phyloP scores from a whole-genome alignment of 1,140 invertebrate genomes.

The Triops cancriformis region DNA sequence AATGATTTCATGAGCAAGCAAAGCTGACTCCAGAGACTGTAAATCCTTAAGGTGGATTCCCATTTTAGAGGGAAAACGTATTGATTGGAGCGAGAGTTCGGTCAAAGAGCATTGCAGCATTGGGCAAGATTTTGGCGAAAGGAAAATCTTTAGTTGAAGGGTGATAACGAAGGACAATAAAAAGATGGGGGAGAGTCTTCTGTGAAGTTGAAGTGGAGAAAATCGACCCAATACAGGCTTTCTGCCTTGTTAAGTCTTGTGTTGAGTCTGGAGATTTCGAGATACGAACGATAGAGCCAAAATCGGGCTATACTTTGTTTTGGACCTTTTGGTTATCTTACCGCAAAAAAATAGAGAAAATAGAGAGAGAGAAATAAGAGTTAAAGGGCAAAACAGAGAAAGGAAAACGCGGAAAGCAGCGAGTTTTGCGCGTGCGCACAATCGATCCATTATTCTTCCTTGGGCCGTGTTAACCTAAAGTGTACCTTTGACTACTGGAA shows the following conservation, averaged over 20 bases:
- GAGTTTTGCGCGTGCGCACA: background rate
- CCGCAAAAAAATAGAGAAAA: background rate
- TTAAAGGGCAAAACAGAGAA: background rate
- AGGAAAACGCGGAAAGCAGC: background rate
- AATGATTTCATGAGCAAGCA: background rate
- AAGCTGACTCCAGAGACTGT: background rate
- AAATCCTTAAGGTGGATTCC: background rate
- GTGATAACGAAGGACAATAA: background rate
- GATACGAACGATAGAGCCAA: background rate
- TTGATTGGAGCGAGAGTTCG: background rate
- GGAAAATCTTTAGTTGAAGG: background rate
- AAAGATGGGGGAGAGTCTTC: background rate
- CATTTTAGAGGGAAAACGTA: background rate
- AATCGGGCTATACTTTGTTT: background rate
- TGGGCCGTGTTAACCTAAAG: background rate
- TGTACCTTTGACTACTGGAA: background rate
- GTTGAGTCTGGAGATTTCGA: background rate
- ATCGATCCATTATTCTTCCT: background rate
- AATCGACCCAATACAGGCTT: conserved; percentile 1
- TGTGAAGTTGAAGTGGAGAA: background rate
- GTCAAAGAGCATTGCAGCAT: background rate
- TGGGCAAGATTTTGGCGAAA: background rate
- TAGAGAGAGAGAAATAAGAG: too few species aligned
- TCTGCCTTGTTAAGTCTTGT: background rate
- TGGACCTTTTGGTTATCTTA: background rate